Conservation (phyloP, 2,113 vertebrate species). For the Pyxicephalus adspersus region DNA sequence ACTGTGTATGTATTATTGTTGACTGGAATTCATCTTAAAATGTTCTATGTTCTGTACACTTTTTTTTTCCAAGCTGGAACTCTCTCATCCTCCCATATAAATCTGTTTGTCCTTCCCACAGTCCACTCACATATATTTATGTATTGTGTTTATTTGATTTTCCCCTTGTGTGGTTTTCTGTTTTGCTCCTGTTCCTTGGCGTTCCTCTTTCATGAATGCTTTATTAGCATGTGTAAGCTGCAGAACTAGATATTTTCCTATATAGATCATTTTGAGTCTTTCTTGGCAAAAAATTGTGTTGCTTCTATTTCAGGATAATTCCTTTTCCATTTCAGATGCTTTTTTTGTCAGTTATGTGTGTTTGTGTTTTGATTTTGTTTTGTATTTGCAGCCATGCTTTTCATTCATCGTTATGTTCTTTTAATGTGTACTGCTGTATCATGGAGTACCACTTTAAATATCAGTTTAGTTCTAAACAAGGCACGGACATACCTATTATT, state of each 20-base stretch:
- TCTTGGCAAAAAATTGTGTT: constrained; percentile 34
- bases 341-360: not conserved
- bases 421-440: not conserved
- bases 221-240: constrained; percentile 32
- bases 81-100: not conserved
- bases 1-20: too few relatives aligned
- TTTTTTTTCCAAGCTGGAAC: constrained; percentile 2
- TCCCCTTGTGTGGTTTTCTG: constrained; percentile 34
- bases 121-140: constrained; percentile 28
- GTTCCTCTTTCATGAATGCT: constrained; percentile 35
- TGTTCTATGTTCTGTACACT: constrained; percentile 6
- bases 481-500: too few relatives aligned
- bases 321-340: not conserved
- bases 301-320: constrained; percentile 12
- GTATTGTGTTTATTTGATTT: constrained; percentile 48
- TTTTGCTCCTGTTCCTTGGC: constrained; percentile 18
- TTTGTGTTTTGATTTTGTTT: not conserved
- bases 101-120: constrained; percentile 41
- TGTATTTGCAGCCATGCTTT: constrained; percentile 6
- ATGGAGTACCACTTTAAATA: too few relatives aligned
- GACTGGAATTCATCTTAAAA: not conserved
- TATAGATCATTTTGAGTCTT: constrained; percentile 48
- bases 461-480: too few relatives aligned
- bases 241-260: constrained; percentile 42
- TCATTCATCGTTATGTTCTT: not conserved